phyloP scores from a whole-genome alignment of 2,888 invertebrate species.

The Margaritifera margaritifera region DNA sequence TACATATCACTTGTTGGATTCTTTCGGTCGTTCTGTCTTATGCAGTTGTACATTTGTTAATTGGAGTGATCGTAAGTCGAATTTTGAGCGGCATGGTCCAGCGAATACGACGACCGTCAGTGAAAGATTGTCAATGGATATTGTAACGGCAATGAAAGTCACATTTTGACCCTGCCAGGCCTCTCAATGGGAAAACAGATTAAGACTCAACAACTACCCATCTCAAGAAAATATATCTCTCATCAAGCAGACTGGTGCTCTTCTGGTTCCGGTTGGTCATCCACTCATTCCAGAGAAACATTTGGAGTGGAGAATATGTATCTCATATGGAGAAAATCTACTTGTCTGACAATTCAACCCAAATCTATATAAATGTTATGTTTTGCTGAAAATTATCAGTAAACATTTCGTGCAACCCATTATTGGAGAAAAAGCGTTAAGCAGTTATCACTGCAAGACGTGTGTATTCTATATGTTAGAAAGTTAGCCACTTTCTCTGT shows the following conservation, averaged over 20 bases:
- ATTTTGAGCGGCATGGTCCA: no score
- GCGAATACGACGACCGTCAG: no score
- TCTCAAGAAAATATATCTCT: background rate
- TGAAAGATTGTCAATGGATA: no score
- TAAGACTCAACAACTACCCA: slow-evolving; percentile 1
- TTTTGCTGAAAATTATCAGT: slow-evolving; percentile 4
- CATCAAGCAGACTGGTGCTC: background rate
- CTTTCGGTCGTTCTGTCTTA: no score
- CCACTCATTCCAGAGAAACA: background rate
- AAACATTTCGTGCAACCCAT: background rate
- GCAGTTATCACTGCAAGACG: slow-evolving; percentile 2
- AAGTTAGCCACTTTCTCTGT: background rate
- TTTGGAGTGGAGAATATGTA: slow-evolving; percentile 4
- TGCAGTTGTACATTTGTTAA: no score
- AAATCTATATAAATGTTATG: slow-evolving; percentile 5
- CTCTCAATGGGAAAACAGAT: background rate
- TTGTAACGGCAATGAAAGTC: no score
- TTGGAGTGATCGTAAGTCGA: no score
- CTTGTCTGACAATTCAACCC: background rate
- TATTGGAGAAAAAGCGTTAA: background rate
- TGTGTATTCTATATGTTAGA: slow-evolving; percentile 7
- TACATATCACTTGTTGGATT: no score
- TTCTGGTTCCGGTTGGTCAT: slow-evolving; percentile 3
- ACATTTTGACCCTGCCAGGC: background rate
- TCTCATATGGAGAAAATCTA: background rate